These are phyloP conservation scores for Cryptoblepharus egeriae DNA, from an alignment of 2,797 vertebrate genomes.

Conservation along the genomic window DNA sequence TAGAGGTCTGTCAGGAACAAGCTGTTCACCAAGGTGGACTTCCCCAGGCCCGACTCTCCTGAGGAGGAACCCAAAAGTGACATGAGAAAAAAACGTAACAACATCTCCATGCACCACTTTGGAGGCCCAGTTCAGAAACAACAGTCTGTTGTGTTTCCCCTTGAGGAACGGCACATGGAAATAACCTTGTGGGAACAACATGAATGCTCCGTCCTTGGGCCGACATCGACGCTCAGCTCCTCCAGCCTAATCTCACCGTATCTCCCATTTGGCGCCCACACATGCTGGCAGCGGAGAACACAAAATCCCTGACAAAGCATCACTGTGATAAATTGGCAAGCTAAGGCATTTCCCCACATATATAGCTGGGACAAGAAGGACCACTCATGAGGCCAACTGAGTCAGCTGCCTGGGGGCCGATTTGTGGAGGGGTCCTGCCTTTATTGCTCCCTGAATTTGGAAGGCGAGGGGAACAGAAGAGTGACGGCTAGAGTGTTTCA, in stretches of 20 bases:
- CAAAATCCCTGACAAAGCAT: not conserved
- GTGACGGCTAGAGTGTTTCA: no score
- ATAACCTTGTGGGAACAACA: conserved; percentile 17
- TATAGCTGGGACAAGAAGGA: no score
- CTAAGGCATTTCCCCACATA: no score
- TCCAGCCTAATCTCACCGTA: not conserved
- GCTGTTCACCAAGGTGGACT: conserved; percentile 98
- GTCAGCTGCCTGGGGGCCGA: no score
- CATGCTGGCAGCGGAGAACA: not conserved
- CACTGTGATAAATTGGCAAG: not conserved
- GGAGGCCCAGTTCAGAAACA: conserved; percentile 28
- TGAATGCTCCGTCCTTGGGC: conserved; percentile 38
- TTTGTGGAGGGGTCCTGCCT: no score
- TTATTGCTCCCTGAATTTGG: no score
- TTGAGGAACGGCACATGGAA: conserved; percentile 40
- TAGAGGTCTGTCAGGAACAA: conserved; percentile 98
- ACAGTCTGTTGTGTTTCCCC: conserved; percentile 34
- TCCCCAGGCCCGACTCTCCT: conserved; percentile 94
- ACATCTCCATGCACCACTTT: conserved; percentile 47
- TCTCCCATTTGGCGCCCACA: not conserved
- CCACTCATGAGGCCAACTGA: no score
- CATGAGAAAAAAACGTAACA: conserved; percentile 47
- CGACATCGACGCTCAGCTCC: not conserved
- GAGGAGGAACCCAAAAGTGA: conserved; percentile 53
- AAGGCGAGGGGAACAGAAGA: no score